Percentiles rank a stretch among this genome's conserved stretches.
Evolutionary conservation across 2,797 vertebrate species (phyloP).

Genomic region (Squalus acanthias): DNA sequence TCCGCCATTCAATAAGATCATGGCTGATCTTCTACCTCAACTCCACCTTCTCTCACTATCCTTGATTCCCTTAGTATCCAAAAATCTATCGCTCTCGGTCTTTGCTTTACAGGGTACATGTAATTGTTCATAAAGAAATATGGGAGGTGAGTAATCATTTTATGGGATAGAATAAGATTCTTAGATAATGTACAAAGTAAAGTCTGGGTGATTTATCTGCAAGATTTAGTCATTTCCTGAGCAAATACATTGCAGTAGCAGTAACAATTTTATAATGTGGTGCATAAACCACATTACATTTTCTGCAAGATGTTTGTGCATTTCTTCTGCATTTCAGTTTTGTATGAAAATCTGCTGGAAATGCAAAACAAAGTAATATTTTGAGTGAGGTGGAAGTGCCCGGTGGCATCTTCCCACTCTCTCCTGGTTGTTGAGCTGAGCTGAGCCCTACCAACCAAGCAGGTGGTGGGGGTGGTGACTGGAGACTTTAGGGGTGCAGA

Average conservation of each 20-base stretch:
- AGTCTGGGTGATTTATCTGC: background rate
- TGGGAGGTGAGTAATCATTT: background rate
- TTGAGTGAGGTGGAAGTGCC: background rate
- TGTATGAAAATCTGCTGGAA: background rate
- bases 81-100: no score
- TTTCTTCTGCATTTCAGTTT: background rate
- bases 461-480: background rate
- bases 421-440: background rate
- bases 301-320: background rate
- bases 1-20: no score
- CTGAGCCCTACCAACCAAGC: background rate
- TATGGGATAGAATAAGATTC: background rate
- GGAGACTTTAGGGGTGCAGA: background rate
- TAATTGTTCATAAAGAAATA: background rate
- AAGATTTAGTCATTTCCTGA: background rate
- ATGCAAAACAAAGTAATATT: background rate
- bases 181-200: background rate
- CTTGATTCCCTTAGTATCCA: no score
- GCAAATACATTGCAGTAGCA: background rate
- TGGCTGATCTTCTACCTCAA: no score
- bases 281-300: background rate
- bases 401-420: background rate
- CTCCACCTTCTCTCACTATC: no score
- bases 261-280: background rate
- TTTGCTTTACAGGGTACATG: background rate